Conservation (phyloP, 2,113 vertebrate genomes). For the Zapus hudsonius region DNA sequence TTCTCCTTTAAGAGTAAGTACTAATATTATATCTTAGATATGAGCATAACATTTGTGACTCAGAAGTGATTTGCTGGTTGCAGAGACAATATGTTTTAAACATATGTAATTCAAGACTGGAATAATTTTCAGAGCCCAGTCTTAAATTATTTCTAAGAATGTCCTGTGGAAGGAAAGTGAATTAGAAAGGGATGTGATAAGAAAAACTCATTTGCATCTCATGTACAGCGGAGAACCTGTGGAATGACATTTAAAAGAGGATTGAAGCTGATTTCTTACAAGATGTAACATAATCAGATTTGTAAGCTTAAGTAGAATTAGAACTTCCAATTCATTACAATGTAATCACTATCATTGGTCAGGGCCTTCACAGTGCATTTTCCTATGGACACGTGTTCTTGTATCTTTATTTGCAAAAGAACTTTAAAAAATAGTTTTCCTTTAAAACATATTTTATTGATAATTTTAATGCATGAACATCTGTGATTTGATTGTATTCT, state of each 20-base stretch:
- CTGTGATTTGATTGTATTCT: no score
- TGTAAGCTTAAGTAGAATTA: conserved; percentile 83
- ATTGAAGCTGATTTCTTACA: conserved; percentile 87
- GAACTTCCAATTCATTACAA: conserved; percentile 84
- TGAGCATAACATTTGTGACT: conserved; percentile 25
- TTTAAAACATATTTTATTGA: no score
- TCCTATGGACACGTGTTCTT: conserved; percentile 80
- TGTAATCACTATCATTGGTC: conserved; percentile 82
- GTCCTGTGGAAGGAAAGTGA: conserved; percentile 81
- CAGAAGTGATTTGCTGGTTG: conserved; percentile 59
- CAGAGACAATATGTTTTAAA: conserved; percentile 72
- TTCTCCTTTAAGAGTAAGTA: neutral
- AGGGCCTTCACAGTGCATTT: conserved; percentile 80
- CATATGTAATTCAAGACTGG: conserved; percentile 65
- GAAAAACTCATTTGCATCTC: conserved; percentile 82
- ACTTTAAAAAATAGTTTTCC: conserved; percentile 75
- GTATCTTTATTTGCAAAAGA: conserved; percentile 80
- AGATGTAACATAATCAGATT: conserved; percentile 84
- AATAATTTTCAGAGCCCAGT: conserved; percentile 71
- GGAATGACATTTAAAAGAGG: conserved; percentile 85
- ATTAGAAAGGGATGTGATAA: conserved; percentile 81
- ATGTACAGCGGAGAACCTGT: conserved; percentile 78
- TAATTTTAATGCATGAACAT: no score
- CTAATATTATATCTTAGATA: neutral
- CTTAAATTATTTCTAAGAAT: conserved; percentile 85